Evolutionary conservation across 2,888 invertebrate genomes (phyloP).

Genomic region (Litoditis marina): DNA sequence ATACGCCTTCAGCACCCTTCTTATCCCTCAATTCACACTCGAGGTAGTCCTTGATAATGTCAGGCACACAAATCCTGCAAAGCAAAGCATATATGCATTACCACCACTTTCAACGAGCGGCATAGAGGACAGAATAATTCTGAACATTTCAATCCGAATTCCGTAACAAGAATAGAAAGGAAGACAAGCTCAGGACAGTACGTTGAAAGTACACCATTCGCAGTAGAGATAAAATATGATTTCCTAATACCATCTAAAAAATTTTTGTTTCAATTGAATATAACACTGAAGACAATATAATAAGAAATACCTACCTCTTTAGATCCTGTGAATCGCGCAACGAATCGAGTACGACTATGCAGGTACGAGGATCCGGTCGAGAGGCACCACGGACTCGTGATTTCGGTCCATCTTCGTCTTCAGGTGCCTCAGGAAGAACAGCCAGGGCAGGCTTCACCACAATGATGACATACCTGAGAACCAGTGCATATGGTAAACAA

Average conservation of each 20-base stretch:
- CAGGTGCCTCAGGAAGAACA: background rate
- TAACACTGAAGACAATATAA: no score
- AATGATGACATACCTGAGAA: constrained; percentile 16
- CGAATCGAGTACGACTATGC: constrained; percentile 92
- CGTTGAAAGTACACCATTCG: no score
- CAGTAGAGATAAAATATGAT: no score
- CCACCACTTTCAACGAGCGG: no score
- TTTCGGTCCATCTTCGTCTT: background rate
- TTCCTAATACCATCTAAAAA: no score
- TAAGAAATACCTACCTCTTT: constrained; percentile 26
- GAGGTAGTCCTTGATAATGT: constrained; percentile 59
- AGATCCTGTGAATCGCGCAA: constrained; percentile 63
- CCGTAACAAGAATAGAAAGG: background rate
- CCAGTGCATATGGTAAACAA: no score
- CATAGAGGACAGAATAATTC: no score
- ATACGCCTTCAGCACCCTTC: constrained; percentile 61
- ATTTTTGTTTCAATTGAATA: no score
- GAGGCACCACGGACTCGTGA: constrained; percentile 7
- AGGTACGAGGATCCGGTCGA: constrained; percentile 72
- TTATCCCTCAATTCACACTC: constrained; percentile 67
- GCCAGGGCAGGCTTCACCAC: constrained; percentile 14
- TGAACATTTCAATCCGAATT: no score
- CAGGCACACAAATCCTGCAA: constrained; percentile 17
- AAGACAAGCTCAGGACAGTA: background rate
- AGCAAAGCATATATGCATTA: no score